Base-by-base conservation (phyloP, 2,888 invertebrate species). In the Diplolepis rosae region DNA sequence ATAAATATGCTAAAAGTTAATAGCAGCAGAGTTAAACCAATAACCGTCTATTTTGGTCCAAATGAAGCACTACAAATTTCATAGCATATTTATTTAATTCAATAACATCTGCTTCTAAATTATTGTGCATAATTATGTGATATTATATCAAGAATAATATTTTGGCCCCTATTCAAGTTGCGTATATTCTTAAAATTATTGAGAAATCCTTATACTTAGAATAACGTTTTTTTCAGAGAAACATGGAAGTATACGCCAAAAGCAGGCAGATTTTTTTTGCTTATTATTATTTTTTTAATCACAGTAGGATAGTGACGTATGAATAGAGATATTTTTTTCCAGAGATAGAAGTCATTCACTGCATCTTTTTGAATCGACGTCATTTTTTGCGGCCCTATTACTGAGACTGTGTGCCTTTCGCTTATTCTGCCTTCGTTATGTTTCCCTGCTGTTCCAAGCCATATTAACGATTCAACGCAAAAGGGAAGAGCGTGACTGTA, bases 381-480 rank as follows among this genome's bases (percentile, higher is more conserved):
- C 4, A 39, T 61, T 61, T 61, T 61, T 27, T 27, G 24, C 13
- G 11, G 22, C 24, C 27, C 35, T 24, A 61, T 61, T 56, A 35
- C 18, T 7, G n/a, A 39, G 39, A 0, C 7, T 61, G 13, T 24
- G 61, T n/a, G 35, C 39, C n/a, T 61, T 61, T 27, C 13, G 24
- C 39, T 24, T 24, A 61, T 61, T 61, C n/a, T 39, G 9, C 13
- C 24, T 35, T 56, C 56, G 56, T 56, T 56, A 56, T 15, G 32
- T 56, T 56, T 61, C 18, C 32, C 35, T 13, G 18, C 13, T 24
- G 24, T 61, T 5, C 22, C n/a, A n/a, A 61, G 22, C 24, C 24
- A 24, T n/a, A 39, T 61, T 39, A 39, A 39, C 61, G 24, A 61
- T 61, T 61, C 39, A 39, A 22, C n/a, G 35, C n/a, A 39, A 61